These are phyloP conservation scores for Ciconia boyciana DNA, from an alignment of 2,113 vertebrate species.

Conservation along the genomic window DNA sequence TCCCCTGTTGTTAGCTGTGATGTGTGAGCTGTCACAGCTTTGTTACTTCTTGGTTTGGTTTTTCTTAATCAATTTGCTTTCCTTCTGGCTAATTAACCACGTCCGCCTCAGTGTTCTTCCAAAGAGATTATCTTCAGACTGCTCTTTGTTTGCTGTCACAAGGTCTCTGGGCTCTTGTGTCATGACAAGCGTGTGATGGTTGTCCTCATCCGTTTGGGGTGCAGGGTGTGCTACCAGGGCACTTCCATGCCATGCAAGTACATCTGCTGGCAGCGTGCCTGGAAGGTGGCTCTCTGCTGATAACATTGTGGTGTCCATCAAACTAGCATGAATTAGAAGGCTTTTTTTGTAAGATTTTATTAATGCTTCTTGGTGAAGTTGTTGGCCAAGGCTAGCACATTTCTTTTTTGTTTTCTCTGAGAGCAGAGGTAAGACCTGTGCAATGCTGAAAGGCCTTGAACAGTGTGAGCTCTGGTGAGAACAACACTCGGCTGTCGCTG, in stretches of 20 bases:
- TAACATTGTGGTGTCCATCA: neutral
- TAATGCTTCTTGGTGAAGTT: neutral
- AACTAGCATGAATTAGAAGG: neutral
- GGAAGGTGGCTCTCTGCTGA: neutral
- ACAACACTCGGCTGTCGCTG: neutral
- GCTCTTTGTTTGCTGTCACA: neutral
- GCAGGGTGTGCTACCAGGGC: neutral
- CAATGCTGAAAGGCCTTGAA: neutral
- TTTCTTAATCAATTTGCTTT: neutral
- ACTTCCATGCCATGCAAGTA: fast-evolving
- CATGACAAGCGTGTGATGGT: fast-evolving
- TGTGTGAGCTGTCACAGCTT: neutral
- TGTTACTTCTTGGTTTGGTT: neutral
- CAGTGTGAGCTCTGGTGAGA: neutral
- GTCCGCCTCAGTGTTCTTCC: fast-evolving
- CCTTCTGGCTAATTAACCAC: neutral
- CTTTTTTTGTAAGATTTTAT: neutral
- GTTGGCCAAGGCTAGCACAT: neutral
- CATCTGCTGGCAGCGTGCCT: neutral
- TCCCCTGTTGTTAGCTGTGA: neutral
- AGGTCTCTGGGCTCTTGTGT: neutral
- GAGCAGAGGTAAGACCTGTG: neutral
- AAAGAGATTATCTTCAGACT: neutral
- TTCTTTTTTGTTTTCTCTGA: neutral
- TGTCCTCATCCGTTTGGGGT: neutral